Percentiles rank a stretch among this genome's conserved stretches.
Evolutionary conservation across 2,797 vertebrate genomes (phyloP).

Genomic region (Cirrhinus molitorella): DNA sequence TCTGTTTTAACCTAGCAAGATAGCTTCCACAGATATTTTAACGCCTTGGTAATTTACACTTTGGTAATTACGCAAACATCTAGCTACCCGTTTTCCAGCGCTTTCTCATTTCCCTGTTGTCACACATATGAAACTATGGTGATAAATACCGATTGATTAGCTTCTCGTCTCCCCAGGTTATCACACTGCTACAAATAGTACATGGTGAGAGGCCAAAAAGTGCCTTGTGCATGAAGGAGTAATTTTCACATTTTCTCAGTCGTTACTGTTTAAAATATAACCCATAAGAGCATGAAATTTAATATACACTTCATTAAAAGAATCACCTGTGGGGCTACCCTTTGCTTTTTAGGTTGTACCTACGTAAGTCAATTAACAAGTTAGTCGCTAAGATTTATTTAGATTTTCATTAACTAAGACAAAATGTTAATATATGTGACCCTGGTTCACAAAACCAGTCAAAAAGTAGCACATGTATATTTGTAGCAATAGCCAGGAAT

Average conservation of each 20-base stretch:
- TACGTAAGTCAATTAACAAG: background rate
- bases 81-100: constrained; percentile 12
- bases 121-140: constrained; percentile 50
- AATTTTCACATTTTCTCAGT: constrained; percentile 22
- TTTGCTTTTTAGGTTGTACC: background rate
- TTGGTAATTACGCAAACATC: constrained; percentile 51
- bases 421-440: background rate
- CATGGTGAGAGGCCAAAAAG: constrained; percentile 19
- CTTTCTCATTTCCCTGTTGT: constrained; percentile 66
- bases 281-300: background rate
- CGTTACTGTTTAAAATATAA: background rate
- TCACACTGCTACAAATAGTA: constrained; percentile 36
- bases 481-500: too few relatives aligned
- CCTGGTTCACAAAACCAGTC: too few relatives aligned
- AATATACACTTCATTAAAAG: constrained; percentile 11
- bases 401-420: background rate
- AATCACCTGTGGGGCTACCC: background rate
- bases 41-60: constrained; percentile 49
- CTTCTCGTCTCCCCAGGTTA: constrained; percentile 22
- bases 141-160: constrained; percentile 40
- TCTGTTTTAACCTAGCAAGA: constrained; percentile 39
- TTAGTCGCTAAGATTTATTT: constrained; percentile 8
- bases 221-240: constrained; percentile 10
- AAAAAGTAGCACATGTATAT: too few relatives aligned
- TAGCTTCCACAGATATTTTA: constrained; percentile 36